Evolutionary conservation across 2,888 invertebrate species (phyloP).

Genomic region (Darwinula stevensoni): DNA sequence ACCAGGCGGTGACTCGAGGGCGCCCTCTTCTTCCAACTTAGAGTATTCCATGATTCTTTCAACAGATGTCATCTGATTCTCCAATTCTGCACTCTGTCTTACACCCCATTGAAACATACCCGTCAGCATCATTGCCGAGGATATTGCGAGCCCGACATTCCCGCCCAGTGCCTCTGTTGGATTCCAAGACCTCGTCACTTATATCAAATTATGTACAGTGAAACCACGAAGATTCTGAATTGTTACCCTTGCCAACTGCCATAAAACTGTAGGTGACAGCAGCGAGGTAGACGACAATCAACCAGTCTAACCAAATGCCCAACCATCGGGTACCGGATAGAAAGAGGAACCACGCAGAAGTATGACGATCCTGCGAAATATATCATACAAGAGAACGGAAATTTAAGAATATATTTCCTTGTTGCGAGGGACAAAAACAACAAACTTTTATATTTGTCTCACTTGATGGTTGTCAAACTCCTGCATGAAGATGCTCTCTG

Average conservation of each 20-base stretch:
- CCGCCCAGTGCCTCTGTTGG: constrained; percentile 20
- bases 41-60: constrained; percentile 57
- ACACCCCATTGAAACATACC: constrained; percentile 75
- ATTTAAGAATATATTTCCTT: too few relatives aligned
- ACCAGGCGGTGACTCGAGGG: constrained; percentile 24
- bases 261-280: constrained; percentile 62
- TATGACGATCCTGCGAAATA: too few relatives aligned
- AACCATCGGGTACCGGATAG: constrained; percentile 72
- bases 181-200: too few relatives aligned
- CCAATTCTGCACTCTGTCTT: constrained; percentile 48
- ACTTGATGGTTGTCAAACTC: too few relatives aligned
- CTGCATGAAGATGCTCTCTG: too few relatives aligned
- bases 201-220: too few relatives aligned
- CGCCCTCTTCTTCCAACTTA: constrained; percentile 34
- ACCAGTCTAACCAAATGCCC: constrained; percentile 67
- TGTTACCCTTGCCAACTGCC: too few relatives aligned
- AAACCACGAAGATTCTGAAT: too few relatives aligned
- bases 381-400: too few relatives aligned
- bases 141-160: constrained; percentile 37
- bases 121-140: constrained; percentile 37
- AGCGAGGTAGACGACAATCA: constrained; percentile 58
- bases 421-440: too few relatives aligned
- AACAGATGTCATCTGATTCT: constrained; percentile 21
- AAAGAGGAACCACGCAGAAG: too few relatives aligned
- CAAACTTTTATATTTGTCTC: too few relatives aligned